Evolutionary conservation across 2,797 vertebrate genomes (phyloP).

Genomic region (Percopsis omiscomaycus): DNA sequence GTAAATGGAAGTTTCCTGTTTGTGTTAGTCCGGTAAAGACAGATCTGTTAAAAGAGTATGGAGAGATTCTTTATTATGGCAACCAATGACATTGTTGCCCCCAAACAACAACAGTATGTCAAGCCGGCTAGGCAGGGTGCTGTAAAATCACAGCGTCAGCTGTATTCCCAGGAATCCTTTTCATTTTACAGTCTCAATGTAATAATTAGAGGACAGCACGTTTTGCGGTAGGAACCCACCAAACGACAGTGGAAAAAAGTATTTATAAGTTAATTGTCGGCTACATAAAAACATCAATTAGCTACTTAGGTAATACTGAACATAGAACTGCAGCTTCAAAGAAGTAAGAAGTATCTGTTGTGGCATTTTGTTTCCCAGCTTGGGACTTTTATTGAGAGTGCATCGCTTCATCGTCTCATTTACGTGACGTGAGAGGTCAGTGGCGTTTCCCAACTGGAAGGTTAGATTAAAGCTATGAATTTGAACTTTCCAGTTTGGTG

Average conservation of each 20-base stretch:
- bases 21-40: conserved; percentile 47
- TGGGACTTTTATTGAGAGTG: no score
- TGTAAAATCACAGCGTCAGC: not conserved
- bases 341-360: not conserved
- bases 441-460: no score
- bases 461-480: no score
- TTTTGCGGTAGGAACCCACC: not conserved
- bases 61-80: conserved; percentile 30
- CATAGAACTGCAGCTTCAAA: not conserved
- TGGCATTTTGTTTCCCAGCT: no score
- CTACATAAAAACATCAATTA: conserved; percentile 1
- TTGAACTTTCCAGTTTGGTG: no score
- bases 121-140: not conserved
- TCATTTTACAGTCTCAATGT: not conserved
- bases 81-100: conserved; percentile 14
- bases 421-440: no score
- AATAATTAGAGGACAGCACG: not conserved
- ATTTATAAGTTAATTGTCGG: not conserved
- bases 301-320: not conserved
- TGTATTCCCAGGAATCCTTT: not conserved
- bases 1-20: conserved; percentile 61
- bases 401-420: no score
- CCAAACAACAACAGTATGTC: conserved; percentile 12
- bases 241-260: not conserved
- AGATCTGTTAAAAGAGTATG: conserved; percentile 21